Evolutionary conservation across 2,113 vertebrate genomes (phyloP).

Genomic region (Geococcyx californianus): DNA sequence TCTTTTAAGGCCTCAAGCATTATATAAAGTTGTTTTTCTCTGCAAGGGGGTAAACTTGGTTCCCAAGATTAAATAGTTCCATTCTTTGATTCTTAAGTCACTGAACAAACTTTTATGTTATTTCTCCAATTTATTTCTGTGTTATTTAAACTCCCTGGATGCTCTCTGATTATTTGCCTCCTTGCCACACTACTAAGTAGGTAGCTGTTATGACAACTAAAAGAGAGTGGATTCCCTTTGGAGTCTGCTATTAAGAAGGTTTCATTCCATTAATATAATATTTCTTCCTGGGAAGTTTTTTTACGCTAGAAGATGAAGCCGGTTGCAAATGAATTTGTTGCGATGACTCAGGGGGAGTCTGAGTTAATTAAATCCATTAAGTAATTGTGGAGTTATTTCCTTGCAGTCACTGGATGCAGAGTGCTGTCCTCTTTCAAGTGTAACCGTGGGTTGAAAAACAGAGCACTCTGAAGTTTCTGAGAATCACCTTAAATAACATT

Average conservation of each 20-base stretch:
- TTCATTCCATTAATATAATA: constrained; percentile 45
- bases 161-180: constrained; percentile 19
- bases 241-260: constrained; percentile 58
- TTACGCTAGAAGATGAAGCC: constrained; percentile 24
- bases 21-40: background rate
- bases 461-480: constrained; percentile 27
- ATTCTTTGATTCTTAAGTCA: background rate
- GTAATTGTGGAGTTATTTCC: constrained; percentile 48
- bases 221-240: constrained; percentile 46
- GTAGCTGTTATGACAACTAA: constrained; percentile 45
- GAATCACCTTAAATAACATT: constrained; percentile 23
- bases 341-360: constrained; percentile 54
- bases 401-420: constrained; percentile 31
- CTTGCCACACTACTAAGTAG: background rate
- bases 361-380: constrained; percentile 59
- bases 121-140: background rate
- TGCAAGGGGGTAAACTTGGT: background rate
- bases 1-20: background rate
- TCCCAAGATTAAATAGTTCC: background rate
- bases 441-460: background rate
- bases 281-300: constrained; percentile 48
- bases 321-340: constrained; percentile 43
- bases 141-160: constrained; percentile 12
- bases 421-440: constrained; percentile 40
- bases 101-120: background rate